Percentiles rank a stretch among this genome's conserved stretches.
Evolutionary conservation across 1,140 invertebrate genomes (phyloP).

Genomic region (Maconellicoccus hirsutus): DNA sequence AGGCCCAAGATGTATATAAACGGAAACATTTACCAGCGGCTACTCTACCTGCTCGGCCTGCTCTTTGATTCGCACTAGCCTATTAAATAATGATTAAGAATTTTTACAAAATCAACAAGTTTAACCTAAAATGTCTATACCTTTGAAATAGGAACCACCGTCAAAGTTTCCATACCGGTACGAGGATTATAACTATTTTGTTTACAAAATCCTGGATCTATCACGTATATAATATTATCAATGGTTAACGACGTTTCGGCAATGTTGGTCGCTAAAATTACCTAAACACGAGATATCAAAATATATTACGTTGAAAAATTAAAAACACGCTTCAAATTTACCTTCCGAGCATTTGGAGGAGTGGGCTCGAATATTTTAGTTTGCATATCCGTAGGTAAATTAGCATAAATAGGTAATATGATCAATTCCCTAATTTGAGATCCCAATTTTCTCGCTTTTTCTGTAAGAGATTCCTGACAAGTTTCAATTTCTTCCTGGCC

Average conservation of each 20-base stretch:
- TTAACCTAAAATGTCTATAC: constrained; percentile 32
- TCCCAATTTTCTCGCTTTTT: constrained; percentile 78
- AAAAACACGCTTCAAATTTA: constrained; percentile 31
- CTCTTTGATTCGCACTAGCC: constrained; percentile 87
- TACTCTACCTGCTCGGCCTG: constrained; percentile 81
- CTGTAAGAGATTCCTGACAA: constrained; percentile 83
- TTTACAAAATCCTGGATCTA: constrained; percentile 98
- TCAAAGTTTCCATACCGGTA: constrained; percentile 95
- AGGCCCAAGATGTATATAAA: constrained; percentile 93
- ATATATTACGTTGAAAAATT: background rate
- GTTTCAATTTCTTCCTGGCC: constrained; percentile 95
- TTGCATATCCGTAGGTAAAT: constrained; percentile 97
- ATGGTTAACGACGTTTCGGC: constrained; percentile 98
- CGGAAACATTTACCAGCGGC: constrained; percentile 96
- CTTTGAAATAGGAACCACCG: constrained; percentile 96
- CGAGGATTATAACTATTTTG: constrained; percentile 98
- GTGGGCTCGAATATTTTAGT: constrained; percentile 96
- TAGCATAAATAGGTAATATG: constrained; percentile 94
- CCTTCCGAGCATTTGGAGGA: constrained; percentile 84
- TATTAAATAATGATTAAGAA: constrained; percentile 26
- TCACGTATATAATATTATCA: constrained; percentile 98
- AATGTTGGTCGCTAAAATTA: constrained; percentile 96
- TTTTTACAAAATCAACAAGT: background rate
- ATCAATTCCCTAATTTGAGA: constrained; percentile 87
- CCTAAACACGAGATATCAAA: constrained; percentile 36